Conservation (phyloP, 2,113 vertebrate genomes). For the Erythrocercus mccallii region DNA sequence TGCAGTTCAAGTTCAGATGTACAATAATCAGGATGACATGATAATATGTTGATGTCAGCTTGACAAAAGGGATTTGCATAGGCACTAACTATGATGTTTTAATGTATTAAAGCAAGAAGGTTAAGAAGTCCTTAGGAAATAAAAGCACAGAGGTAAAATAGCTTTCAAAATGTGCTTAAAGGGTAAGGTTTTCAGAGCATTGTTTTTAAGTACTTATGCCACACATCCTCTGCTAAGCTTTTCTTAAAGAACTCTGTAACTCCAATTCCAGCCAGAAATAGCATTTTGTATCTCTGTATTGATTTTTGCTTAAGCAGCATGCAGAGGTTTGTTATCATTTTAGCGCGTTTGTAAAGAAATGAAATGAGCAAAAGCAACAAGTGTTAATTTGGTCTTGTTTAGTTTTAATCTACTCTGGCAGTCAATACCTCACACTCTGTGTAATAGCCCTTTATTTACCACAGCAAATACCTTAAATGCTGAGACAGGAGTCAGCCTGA, state of each 20-base stretch:
- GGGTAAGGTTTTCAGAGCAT: neutral
- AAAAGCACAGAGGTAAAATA: neutral
- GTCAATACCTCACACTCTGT: neutral
- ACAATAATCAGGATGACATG: neutral
- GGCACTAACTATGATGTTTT: neutral
- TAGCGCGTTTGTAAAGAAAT: neutral
- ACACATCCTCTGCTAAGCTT: neutral
- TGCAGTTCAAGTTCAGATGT: neutral
- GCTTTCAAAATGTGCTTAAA: neutral
- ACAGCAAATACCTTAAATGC: neutral
- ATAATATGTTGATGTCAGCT: neutral
- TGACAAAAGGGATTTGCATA: neutral
- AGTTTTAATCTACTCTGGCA: conserved; percentile 17
- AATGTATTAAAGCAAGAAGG: neutral
- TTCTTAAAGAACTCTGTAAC: neutral
- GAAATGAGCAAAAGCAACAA: neutral
- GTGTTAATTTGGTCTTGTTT: neutral
- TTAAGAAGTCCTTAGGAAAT: neutral
- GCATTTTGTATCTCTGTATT: neutral
- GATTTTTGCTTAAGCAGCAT: conserved; percentile 7
- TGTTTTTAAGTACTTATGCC: neutral
- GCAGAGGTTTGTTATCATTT: neutral
- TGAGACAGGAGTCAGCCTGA: neutral
- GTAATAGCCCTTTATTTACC: neutral
- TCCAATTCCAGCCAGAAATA: neutral